A percentile compares a stretch with the other conserved stretches of the same genome.
These are phyloP conservation scores for Caenorhabditis doughertyi DNA, from an alignment of 2,888 invertebrate genomes.

Conservation along the genomic window DNA sequence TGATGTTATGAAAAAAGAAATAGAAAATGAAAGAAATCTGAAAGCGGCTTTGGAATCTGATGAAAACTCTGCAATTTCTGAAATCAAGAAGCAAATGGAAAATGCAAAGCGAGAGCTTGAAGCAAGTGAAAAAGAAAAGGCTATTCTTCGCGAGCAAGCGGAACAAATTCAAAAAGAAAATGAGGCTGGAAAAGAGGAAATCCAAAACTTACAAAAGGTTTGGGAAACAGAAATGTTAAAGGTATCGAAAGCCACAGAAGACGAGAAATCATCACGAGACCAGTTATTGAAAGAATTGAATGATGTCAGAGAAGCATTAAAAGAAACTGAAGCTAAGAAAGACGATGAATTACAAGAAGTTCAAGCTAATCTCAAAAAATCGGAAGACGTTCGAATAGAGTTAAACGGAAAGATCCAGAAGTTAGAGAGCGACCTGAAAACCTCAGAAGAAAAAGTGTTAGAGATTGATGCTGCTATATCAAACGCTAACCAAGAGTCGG, in stretches of 20 bases:
- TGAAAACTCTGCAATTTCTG: conserved; percentile 21
- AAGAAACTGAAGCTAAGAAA: conserved; percentile 2
- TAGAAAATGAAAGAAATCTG: conserved; percentile 37
- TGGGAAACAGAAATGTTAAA: conserved; percentile 37
- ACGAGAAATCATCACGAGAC: conserved; percentile 11
- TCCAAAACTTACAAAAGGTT: conserved; percentile 30
- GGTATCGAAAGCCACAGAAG: conserved; percentile 9
- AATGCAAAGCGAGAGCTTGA: conserved; percentile 49
- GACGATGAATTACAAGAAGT: conserved; percentile 10
- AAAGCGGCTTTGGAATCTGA: conserved; percentile 40
- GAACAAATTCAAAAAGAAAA: conserved; percentile 22
- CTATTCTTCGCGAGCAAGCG: background rate
- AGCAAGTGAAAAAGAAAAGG: conserved; percentile 33
- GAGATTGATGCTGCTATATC: background rate
- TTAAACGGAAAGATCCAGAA: background rate
- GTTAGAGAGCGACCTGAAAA: conserved; percentile 5
- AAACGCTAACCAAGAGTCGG: background rate
- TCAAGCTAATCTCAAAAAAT: conserved; percentile 5
- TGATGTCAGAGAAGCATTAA: background rate
- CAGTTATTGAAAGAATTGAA: conserved; percentile 13
- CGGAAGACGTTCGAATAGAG: background rate
- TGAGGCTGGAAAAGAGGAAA: conserved; percentile 18
- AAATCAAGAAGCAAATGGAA: conserved; percentile 53
- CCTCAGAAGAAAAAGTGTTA: conserved; percentile 4
- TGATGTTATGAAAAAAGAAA: conserved; percentile 30